Evolutionary conservation across 1,140 invertebrate species (phyloP), one percentile per base, ranked within the genome.

Genomic region (Phocides pigmalion): DNA sequence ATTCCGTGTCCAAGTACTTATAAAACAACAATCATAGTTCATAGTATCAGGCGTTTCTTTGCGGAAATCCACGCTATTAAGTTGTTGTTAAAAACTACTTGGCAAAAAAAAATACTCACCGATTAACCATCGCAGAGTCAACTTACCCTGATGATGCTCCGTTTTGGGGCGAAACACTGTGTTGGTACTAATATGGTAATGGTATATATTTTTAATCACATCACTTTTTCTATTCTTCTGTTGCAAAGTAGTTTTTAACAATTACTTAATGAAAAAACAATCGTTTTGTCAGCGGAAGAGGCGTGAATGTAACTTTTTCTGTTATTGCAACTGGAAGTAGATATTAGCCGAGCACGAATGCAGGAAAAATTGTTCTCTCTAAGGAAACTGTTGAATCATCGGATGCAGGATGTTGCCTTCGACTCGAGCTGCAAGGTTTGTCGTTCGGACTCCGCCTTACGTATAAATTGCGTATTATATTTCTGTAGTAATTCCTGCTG

Each of bases 361-460:
- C 19, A 56, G 51, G 51, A 56, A 56, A 56, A 42, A 56, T 56
- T 56, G 51, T 42, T 56, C 37, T 54, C 32, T 56, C 51, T 42
- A 65, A 76, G 74, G 70, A 74, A 74, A 53, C 68, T 58, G 54
- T 32, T 74, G 72, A 74, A 50, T 74, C 67, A 66, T 42, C 39
- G 37, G 20, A 66, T 61, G 20, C 70, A 72, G 71, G 75, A 79
- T 76, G 59, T 75, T 70, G 72, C 71, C 76, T 79, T 76, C 66
- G 56, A 35, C 28, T 19, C 15, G 37, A 44, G 16, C 20, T 46
- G 37, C 51, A 63, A 63, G 62, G 59, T 59, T 68, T 51, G 56
- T 61, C 47, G 39, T 39, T 63, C 42, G 62, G 47, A 46, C 54
- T 49, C 56, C 41, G 37, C 20, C 41, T 32, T 37, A 46, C 8